Conservation (phyloP, 2,113 vertebrate species). For the Sinocyclocheilus maitianheensis region DNA sequence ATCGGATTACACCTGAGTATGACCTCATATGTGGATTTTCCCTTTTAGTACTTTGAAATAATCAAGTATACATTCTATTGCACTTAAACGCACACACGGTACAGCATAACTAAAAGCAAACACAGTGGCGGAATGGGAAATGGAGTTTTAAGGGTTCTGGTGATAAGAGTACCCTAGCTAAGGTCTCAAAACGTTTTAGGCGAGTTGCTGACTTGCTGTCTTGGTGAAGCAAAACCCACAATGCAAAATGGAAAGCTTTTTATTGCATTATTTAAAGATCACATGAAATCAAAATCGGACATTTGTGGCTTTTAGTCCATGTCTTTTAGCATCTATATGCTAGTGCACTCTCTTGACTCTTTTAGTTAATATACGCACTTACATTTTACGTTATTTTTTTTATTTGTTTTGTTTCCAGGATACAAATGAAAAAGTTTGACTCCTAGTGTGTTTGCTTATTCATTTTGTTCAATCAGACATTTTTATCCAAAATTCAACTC, state of each 20-base stretch:
- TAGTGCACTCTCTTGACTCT: background rate
- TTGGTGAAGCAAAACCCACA: conserved; percentile 16
- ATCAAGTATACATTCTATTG: background rate
- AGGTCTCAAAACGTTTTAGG: conserved; percentile 20
- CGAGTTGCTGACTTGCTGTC: background rate
- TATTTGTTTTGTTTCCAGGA: background rate
- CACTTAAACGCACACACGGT: background rate
- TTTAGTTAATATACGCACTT: background rate
- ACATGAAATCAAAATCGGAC: background rate
- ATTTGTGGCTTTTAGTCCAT: background rate
- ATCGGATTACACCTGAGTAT: background rate
- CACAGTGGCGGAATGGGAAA: conserved; percentile 15
- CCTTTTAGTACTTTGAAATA: conserved; percentile 22
- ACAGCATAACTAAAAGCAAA: conserved; percentile 7
- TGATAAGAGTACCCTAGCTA: conserved; percentile 8
- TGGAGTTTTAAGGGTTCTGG: conserved; percentile 14
- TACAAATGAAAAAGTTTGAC: background rate
- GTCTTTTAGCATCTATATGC: background rate
- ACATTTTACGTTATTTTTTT: background rate
- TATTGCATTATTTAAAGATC: conserved; percentile 26
- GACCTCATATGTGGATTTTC: conserved; percentile 45
- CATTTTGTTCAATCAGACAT: background rate
- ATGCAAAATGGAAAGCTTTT: conserved; percentile 19
- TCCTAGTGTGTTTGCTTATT: background rate
- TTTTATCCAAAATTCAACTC: background rate